These are phyloP conservation scores for Troides helena DNA, from an alignment of 2,888 invertebrate species.

Conservation along the genomic window DNA sequence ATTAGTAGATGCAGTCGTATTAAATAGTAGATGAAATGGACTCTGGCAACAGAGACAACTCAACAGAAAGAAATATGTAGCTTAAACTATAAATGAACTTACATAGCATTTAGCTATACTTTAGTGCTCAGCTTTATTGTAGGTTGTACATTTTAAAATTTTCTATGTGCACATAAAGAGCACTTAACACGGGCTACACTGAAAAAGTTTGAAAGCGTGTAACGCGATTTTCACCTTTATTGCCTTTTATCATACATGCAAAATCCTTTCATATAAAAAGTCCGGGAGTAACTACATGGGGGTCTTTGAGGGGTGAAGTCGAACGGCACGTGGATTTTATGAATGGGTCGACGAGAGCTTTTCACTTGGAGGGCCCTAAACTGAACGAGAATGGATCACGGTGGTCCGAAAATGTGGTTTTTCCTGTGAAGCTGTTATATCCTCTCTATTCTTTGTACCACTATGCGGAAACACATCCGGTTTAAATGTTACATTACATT, in stretches of 20 bases:
- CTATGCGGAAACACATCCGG: slow-evolving; percentile 15
- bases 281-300: slow-evolving; percentile 23
- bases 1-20: too few relatives aligned
- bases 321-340: slow-evolving; percentile 37
- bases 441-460: slow-evolving; percentile 11
- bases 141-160: slow-evolving; percentile 26
- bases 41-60: too few relatives aligned
- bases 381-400: slow-evolving; percentile 27
- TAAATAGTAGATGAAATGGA: too few relatives aligned
- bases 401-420: slow-evolving; percentile 26
- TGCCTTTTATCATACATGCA: slow-evolving; percentile 26
- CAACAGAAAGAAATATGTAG: not conserved
- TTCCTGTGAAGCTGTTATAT: slow-evolving; percentile 13
- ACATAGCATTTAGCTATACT: slow-evolving; percentile 15
- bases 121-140: slow-evolving; percentile 12
- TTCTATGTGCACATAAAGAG: slow-evolving; percentile 35
- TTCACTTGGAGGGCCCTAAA: slow-evolving; percentile 32
- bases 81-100: not conserved
- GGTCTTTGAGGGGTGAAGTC: slow-evolving; percentile 33
- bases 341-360: slow-evolving; percentile 35
- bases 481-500: slow-evolving; percentile 1
- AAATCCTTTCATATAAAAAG: slow-evolving; percentile 16
- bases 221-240: slow-evolving; percentile 28
- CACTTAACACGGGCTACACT: slow-evolving; percentile 38
- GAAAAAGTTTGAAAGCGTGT: slow-evolving; percentile 17